phyloP scores from a whole-genome alignment of 2,113 vertebrate species.

The Oxyura jamaicensis region DNA sequence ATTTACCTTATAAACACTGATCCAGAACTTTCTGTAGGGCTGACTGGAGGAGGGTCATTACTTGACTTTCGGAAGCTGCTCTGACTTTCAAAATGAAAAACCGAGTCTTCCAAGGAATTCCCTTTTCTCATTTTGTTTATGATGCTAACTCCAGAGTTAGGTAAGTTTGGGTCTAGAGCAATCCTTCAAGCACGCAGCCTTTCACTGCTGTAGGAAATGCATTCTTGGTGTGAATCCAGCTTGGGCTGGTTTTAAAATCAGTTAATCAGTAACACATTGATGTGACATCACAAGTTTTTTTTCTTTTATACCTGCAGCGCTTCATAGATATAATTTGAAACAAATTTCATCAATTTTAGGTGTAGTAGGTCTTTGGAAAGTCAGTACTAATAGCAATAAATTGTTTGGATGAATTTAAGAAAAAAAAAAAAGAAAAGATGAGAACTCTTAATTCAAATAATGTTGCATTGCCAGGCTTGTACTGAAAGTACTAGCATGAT shows the following conservation, averaged over 20 bases:
- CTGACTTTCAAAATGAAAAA: conserved; percentile 43
- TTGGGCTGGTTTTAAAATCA: neutral
- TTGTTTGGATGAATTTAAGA: neutral
- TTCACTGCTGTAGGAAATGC: conserved; percentile 35
- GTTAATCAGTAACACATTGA: conserved; percentile 79
- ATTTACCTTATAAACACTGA: conserved; percentile 76
- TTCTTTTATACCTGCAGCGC: conserved; percentile 7
- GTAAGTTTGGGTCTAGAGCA: neutral
- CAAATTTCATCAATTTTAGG: neutral
- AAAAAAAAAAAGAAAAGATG: neutral
- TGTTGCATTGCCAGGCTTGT: neutral
- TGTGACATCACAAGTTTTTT: conserved; percentile 31
- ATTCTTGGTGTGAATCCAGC: conserved; percentile 33
- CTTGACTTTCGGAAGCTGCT: neutral
- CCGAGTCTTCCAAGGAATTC: conserved; percentile 1
- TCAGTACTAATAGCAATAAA: neutral
- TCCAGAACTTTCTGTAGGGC: conserved; percentile 47
- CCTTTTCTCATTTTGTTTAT: conserved; percentile 60
- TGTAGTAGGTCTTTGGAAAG: neutral
- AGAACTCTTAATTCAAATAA: neutral
- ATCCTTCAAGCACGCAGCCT: neutral
- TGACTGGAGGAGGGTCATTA: neutral
- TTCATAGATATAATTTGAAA: neutral
- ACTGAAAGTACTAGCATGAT: neutral
- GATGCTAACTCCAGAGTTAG: neutral